Evolutionary conservation across 2,113 vertebrate species (phyloP).

Genomic region (Myiagra hebetior): DNA sequence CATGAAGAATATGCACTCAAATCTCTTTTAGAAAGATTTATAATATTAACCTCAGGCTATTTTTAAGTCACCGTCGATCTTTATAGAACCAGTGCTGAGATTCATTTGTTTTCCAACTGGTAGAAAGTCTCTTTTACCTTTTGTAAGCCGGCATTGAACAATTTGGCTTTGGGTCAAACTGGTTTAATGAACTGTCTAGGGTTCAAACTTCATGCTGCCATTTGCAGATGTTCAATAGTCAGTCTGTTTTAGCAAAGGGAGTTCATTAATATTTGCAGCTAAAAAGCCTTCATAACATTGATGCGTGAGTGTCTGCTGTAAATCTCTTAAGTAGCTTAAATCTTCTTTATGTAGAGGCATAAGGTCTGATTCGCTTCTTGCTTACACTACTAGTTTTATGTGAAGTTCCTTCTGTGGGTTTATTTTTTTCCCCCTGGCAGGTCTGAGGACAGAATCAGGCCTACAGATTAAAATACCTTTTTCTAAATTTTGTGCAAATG

Average conservation of each 20-base stretch:
- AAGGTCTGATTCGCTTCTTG: background rate
- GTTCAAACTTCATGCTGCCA: slow-evolving; percentile 54
- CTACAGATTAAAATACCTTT: background rate
- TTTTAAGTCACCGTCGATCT: slow-evolving; percentile 76
- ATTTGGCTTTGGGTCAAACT: slow-evolving; percentile 73
- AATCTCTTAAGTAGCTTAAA: slow-evolving; percentile 53
- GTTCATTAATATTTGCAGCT: slow-evolving; percentile 52
- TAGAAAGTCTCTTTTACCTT: slow-evolving; percentile 73
- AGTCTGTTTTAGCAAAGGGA: slow-evolving; percentile 53
- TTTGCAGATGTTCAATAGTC: slow-evolving; percentile 56
- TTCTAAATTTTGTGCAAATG: background rate
- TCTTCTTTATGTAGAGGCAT: background rate
- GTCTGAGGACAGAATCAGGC: background rate
- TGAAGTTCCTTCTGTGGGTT: background rate
- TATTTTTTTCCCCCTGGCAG: fast-evolving
- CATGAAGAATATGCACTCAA: slow-evolving; percentile 78
- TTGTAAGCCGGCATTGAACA: slow-evolving; percentile 73
- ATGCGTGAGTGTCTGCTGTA: background rate
- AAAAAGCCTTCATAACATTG: slow-evolving; percentile 57
- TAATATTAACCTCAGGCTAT: slow-evolving; percentile 81
- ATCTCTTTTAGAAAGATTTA: slow-evolving; percentile 81
- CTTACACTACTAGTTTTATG: background rate
- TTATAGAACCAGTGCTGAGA: slow-evolving; percentile 73
- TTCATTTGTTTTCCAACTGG: slow-evolving; percentile 76
- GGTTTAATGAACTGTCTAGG: slow-evolving; percentile 66